These are phyloP conservation scores for Cataglyphis albicans DNA, from an alignment of 2,888 invertebrate species.

Conservation along the genomic window DNA sequence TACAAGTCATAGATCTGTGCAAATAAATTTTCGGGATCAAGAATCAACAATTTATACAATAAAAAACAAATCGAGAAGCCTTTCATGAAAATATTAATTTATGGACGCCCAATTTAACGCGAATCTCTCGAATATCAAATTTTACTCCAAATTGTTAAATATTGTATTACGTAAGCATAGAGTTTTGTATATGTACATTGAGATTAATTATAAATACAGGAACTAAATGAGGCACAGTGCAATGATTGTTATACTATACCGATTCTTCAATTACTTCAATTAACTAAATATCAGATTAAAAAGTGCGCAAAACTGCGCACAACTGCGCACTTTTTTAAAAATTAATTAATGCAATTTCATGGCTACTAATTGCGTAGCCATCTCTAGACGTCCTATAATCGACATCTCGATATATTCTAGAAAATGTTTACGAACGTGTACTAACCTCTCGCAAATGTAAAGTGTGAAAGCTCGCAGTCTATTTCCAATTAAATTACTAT, in stretches of 20 bases:
- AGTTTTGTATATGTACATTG: constrained; percentile 10
- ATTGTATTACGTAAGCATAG: constrained; percentile 26
- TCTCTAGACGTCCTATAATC: neutral
- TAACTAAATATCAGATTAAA: constrained; percentile 9
- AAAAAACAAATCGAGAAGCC: neutral
- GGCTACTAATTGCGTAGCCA: neutral
- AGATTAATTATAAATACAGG: constrained; percentile 56
- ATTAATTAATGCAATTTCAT: neutral
- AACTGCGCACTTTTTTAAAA: neutral
- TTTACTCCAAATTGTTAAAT: constrained; percentile 17
- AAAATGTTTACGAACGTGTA: neutral
- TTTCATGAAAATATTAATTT: neutral
- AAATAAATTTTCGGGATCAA: neutral
- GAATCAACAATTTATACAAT: neutral
- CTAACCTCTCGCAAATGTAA: neutral
- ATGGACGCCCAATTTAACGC: neutral
- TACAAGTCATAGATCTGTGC: neutral
- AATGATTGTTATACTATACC: neutral
- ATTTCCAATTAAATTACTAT: neutral
- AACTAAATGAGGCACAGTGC: constrained; percentile 39
- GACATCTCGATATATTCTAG: neutral
- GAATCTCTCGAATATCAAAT: neutral
- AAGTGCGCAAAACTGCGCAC: too few species aligned
- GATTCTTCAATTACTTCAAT: constrained; percentile 9
- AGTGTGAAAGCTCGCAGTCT: neutral